phyloP scores from a whole-genome alignment of 2,113 vertebrate genomes.

The Chaetorhynchus papuensis region DNA sequence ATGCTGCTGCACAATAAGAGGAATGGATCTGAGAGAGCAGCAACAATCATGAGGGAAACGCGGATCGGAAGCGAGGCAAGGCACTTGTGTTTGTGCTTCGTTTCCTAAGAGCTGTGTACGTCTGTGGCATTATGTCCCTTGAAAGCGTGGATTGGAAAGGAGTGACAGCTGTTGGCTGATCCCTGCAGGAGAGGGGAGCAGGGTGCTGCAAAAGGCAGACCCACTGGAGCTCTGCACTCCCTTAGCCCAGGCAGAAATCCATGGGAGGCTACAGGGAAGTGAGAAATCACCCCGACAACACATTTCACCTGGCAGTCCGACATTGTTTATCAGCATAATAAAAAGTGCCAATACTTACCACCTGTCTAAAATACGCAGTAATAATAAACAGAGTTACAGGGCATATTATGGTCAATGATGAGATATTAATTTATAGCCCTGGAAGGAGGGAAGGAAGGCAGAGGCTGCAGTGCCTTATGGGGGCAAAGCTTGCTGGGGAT shows the following conservation, averaged over 20 bases:
- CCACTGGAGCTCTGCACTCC: background rate
- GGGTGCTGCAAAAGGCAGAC: fast-evolving
- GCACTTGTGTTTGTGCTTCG: fast-evolving
- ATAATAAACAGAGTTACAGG: conserved; percentile 65
- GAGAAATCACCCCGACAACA: conserved; percentile 67
- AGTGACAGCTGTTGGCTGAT: fast-evolving
- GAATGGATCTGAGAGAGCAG: background rate
- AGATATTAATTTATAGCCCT: conserved; percentile 61
- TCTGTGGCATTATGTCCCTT: background rate
- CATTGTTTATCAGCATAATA: conserved; percentile 74
- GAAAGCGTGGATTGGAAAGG: fast-evolving
- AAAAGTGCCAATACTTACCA: conserved; percentile 72
- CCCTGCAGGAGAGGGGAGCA: background rate
- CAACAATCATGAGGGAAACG: fast-evolving
- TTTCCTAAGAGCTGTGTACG: background rate
- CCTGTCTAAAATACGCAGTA: conserved; percentile 69
- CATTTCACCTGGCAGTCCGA: conserved; percentile 60
- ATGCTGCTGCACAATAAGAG: background rate
- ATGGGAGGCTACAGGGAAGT: background rate
- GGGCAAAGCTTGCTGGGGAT: background rate
- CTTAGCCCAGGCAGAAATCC: conserved; percentile 1
- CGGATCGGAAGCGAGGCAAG: fast-evolving
- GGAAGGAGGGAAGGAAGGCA: background rate
- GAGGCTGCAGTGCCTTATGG: background rate
- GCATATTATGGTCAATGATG: conserved; percentile 60